Base-by-base conservation (phyloP, 2,888 invertebrate genomes). In the Sinodicranocentrus sp. region DNA sequence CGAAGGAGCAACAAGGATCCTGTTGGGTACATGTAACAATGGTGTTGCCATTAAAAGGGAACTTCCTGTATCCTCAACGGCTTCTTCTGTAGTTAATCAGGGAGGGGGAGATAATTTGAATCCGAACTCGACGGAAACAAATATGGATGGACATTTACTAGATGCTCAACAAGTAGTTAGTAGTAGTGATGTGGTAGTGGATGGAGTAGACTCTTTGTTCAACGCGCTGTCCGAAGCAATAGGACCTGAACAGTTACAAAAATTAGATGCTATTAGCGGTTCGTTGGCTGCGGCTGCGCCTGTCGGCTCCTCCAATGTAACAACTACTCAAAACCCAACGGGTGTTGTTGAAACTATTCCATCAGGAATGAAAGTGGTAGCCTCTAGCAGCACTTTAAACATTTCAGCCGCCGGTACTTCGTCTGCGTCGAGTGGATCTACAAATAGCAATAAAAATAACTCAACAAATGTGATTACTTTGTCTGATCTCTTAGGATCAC, bases 401-500 rank as follows among this genome's bases (percentile, higher is more conserved):
- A 65, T 76, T 21, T 39, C 77, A 28, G 23, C 68, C 3, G 67
- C 68, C 13, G 63, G 39, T 67, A 17, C 28, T 8, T 39, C 67
- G 10, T 39, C 67, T 5, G 57, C 77, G 0, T 54, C 65, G 5
- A 76, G 39, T 44, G 44, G 44, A 26, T 44, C 77, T 59, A n/a
- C 59, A 59, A 77, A 59, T 59, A 77, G 67, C 17, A 61, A 61
- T 61, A 61, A 77, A 19, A 83, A 71, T 61, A 77, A 78, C 39
- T 75, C 75, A 65, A 65, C 67, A 28, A 84, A 72, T 59, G 77
- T 85, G 54, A 84, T 88, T 23, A 88, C 88, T 21, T 79, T 88
- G 25, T 85, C 85, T 79, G 86, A 86, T 72, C 84, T 88, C 48
- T 65, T 88, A 70, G 87, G 86, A 43, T 86, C 87, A 13, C 87